phyloP scores from a whole-genome alignment of 2,797 vertebrate genomes.

The Tiaroga cobitis region DNA sequence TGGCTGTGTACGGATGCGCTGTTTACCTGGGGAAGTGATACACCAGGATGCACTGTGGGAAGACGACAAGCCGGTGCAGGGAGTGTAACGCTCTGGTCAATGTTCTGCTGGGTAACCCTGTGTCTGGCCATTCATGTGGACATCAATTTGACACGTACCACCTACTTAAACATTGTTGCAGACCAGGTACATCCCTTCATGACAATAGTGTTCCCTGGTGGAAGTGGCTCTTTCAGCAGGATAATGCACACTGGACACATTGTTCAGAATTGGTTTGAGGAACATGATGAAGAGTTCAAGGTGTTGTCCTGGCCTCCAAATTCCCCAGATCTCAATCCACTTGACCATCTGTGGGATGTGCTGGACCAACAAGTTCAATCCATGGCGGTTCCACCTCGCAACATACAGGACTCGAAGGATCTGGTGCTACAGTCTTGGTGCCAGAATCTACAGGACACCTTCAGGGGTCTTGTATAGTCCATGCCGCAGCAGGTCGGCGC shows the following conservation, averaged over 20 bases:
- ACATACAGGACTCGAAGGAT: too few species aligned
- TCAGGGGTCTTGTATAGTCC: too few species aligned
- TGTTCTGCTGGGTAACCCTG: not conserved
- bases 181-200: not conserved
- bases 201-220: too few species aligned
- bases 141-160: not conserved
- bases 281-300: not conserved
- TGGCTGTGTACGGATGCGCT: fast-evolving
- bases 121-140: not conserved
- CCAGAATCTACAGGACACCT: too few species aligned
- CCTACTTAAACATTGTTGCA: not conserved
- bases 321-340: not conserved
- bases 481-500: too few species aligned
- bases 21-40: not conserved
- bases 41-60: not conserved
- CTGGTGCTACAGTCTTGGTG: too few species aligned
- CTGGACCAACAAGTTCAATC: not conserved
- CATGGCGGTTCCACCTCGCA: not conserved
- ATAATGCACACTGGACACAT: too few species aligned
- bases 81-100: not conserved
- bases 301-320: too few species aligned
- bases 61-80: not conserved
- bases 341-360: not conserved
- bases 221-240: not conserved
- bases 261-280: too few species aligned